A percentile compares a stretch with the other conserved stretches of the same genome.
Conservation (phyloP, 2,888 invertebrate species). For the Auanema freiburgensis region DNA sequence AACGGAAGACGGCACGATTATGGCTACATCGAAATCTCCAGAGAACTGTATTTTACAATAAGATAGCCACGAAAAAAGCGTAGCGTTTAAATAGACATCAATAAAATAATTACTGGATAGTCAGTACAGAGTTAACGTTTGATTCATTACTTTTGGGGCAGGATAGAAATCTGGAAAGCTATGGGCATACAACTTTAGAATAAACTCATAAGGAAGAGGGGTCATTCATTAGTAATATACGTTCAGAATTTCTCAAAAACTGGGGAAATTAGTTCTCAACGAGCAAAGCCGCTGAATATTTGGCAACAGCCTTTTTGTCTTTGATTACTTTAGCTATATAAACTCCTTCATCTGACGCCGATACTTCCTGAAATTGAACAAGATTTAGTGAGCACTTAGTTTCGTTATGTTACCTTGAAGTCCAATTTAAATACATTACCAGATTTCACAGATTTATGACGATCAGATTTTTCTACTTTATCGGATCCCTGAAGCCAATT, state of each 20-base stretch:
- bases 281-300: conserved; percentile 49
- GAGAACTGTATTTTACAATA: too few species aligned
- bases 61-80: too few species aligned
- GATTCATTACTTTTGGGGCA: conserved; percentile 1
- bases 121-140: too few species aligned
- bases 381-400: neutral
- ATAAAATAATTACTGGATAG: too few species aligned
- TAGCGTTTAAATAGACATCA: too few species aligned
- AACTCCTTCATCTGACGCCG: conserved; percentile 49
- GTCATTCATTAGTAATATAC: too few species aligned
- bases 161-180: conserved; percentile 7
- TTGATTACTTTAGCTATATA: conserved; percentile 60
- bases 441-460: conserved; percentile 56
- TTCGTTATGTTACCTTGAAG: conserved; percentile 40
- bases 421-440: conserved; percentile 60
- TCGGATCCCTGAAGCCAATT: conserved; percentile 43
- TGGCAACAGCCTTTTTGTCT: conserved; percentile 60
- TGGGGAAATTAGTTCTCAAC: conserved; percentile 11
- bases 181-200: neutral
- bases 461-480: conserved; percentile 57
- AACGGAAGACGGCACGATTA: too few species aligned
- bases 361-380: conserved; percentile 38
- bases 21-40: too few species aligned
- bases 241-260: too few species aligned
- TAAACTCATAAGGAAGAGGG: too few species aligned